These are phyloP conservation scores for Drosophila mettleri DNA, from an alignment of 2,888 invertebrate genomes.

Conservation along the genomic window DNA sequence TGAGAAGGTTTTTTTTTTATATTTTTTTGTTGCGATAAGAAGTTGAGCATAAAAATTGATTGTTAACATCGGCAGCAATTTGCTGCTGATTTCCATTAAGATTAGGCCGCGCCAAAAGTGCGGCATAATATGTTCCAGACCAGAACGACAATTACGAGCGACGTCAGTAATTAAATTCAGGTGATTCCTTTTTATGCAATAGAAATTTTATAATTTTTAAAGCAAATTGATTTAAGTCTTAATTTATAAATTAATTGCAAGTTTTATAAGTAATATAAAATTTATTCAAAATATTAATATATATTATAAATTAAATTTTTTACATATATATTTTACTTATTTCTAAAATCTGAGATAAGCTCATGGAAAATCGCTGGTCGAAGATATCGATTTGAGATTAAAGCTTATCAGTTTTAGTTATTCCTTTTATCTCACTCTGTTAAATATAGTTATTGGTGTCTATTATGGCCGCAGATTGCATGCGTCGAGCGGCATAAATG, in stretches of 20 bases:
- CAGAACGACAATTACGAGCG: slow-evolving; percentile 17
- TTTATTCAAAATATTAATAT: neutral
- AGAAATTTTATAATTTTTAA: neutral
- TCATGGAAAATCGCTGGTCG: neutral
- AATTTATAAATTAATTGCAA: neutral
- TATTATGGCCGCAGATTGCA: slow-evolving; percentile 34
- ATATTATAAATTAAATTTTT: neutral
- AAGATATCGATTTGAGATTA: neutral
- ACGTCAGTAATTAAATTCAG: neutral
- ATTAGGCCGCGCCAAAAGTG: slow-evolving; percentile 47
- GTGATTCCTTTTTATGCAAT: no score
- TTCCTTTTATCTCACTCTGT: neutral
- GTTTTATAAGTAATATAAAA: neutral
- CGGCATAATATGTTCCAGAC: slow-evolving; percentile 23
- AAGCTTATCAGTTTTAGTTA: neutral
- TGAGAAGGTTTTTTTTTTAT: slow-evolving; percentile 9
- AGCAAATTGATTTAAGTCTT: neutral
- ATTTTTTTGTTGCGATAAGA: slow-evolving; percentile 38
- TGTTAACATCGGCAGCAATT: slow-evolving; percentile 70
- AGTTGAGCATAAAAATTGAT: slow-evolving; percentile 63
- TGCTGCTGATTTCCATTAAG: slow-evolving; percentile 64
- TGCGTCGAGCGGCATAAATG: slow-evolving; percentile 41
- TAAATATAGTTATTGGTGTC: slow-evolving; percentile 19
- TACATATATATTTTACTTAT: neutral
- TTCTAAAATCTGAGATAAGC: neutral